Conservation (phyloP, 2,888 invertebrate genomes). For the Tetrapedia diversipes region DNA sequence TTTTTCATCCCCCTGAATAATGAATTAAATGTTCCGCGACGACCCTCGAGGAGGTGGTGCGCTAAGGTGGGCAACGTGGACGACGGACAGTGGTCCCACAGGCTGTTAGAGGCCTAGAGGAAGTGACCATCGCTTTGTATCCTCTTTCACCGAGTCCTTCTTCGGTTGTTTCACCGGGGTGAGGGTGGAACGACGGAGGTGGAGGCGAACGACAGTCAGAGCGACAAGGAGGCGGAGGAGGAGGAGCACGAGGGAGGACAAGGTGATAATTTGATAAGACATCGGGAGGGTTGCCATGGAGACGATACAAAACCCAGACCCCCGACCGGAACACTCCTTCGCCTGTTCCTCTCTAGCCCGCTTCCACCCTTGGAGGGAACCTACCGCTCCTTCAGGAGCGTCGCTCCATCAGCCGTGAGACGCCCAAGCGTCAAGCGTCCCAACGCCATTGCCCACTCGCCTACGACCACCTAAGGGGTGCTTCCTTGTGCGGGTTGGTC, state of each 20-base stretch:
- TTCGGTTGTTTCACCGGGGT: conserved; percentile 53
- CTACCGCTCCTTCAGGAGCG: conserved; percentile 66
- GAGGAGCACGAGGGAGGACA: conserved; percentile 73
- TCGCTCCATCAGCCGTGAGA: conserved; percentile 69
- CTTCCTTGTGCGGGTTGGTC: conserved; percentile 30
- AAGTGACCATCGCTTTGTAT: conserved; percentile 80
- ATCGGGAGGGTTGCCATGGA: conserved; percentile 82
- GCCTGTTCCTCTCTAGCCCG: conserved; percentile 52
- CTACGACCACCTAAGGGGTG: conserved; percentile 31
- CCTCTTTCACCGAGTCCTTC: conserved; percentile 71
- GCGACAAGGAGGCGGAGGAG: conserved; percentile 63
- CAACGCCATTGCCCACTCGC: conserved; percentile 52
- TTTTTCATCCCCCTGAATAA: conserved; percentile 82
- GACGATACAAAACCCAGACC: conserved; percentile 80
- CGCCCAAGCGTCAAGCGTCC: conserved; percentile 79
- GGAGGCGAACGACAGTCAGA: conserved; percentile 59
- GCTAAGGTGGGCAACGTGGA: conserved; percentile 54
- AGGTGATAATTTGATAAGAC: conserved; percentile 83
- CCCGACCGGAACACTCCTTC: conserved; percentile 64
- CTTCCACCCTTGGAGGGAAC: conserved; percentile 63
- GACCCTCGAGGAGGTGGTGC: conserved; percentile 64
- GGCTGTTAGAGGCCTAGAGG: conserved; percentile 76
- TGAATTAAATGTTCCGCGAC: conserved; percentile 81
- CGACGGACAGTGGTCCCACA: conserved; percentile 69
- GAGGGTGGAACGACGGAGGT: conserved; percentile 57